These are phyloP conservation scores for Trichacis sp. DNA, from an alignment of 2,888 invertebrate species.

Conservation along the genomic window DNA sequence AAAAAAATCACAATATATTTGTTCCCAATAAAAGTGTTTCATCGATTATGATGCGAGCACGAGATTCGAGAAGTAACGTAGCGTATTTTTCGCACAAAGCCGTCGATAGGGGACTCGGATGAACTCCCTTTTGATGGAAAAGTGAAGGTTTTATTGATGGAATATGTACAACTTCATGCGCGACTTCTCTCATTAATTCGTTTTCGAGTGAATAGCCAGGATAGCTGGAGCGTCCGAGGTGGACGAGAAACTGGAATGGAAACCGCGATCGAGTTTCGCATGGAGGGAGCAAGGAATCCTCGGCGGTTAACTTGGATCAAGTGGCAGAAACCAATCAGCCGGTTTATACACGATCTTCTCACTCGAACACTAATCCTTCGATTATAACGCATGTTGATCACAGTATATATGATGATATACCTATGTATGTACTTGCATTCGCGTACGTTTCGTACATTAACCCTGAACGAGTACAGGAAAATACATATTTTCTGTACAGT, in stretches of 20 bases:
- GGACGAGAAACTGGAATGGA: slow-evolving; percentile 27
- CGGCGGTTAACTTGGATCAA: slow-evolving; percentile 51
- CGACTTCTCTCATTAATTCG: slow-evolving; percentile 39
- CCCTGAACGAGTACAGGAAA: not conserved
- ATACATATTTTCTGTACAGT: not conserved
- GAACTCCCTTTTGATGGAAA: slow-evolving; percentile 3
- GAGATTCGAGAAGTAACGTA: not conserved
- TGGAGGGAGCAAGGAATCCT: slow-evolving; percentile 28
- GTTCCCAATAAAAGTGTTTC: not conserved
- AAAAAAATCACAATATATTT: no score
- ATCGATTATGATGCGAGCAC: not conserved
- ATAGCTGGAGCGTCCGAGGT: slow-evolving; percentile 18
- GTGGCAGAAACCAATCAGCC: slow-evolving; percentile 61
- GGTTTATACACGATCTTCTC: slow-evolving; percentile 58
- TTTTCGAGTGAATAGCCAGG: slow-evolving; percentile 27
- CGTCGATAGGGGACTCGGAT: not conserved
- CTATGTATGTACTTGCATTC: not conserved
- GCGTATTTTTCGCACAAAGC: not conserved
- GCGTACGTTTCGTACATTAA: slow-evolving; percentile 5
- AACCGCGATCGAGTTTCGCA: slow-evolving; percentile 36
- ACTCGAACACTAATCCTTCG: slow-evolving; percentile 54
- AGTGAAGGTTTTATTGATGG: slow-evolving; percentile 2
- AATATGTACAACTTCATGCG: slow-evolving; percentile 32
- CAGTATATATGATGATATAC: no score
- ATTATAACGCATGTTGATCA: slow-evolving; percentile 57